A percentile compares a stretch with the other conserved stretches of the same genome.
phyloP scores from a whole-genome alignment of 2,113 vertebrate genomes.

The Apteryx mantelli region DNA sequence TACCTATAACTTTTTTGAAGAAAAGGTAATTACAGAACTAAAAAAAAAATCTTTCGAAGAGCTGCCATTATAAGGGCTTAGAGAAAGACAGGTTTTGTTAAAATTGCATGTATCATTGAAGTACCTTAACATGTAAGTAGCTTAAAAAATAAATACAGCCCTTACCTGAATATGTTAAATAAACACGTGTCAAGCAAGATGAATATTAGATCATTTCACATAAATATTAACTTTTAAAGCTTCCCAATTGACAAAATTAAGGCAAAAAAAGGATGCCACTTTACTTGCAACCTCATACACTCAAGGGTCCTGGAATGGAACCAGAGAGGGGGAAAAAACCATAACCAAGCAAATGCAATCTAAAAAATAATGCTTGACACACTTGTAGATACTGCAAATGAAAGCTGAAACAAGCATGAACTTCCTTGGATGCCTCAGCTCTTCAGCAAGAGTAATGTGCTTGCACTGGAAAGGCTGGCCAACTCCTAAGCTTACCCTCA shows the following conservation, averaged over 20 bases:
- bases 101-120: not conserved
- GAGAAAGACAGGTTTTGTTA: conserved; percentile 21
- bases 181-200: conserved; percentile 48
- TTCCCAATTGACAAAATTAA: conserved; percentile 63
- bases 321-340: conserved; percentile 22
- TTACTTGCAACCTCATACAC: conserved; percentile 17
- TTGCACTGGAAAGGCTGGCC: not conserved
- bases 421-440: not conserved
- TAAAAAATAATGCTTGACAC: not conserved
- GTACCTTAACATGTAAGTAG: not conserved
- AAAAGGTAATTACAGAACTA: not conserved
- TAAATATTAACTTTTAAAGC: conserved; percentile 72
- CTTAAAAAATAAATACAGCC: conserved; percentile 55
- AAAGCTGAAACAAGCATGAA: not conserved
- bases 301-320: conserved; percentile 23
- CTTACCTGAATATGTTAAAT: conserved; percentile 61
- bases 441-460: not conserved
- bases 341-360: conserved; percentile 19
- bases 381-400: not conserved
- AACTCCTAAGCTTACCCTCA: not conserved
- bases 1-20: not conserved
- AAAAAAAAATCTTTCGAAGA: not conserved
- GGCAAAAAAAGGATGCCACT: conserved; percentile 70
- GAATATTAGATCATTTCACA: conserved; percentile 71
- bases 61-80: not conserved